phyloP scores from a whole-genome alignment of 2,113 vertebrate genomes.

The Aplodontia rufa region DNA sequence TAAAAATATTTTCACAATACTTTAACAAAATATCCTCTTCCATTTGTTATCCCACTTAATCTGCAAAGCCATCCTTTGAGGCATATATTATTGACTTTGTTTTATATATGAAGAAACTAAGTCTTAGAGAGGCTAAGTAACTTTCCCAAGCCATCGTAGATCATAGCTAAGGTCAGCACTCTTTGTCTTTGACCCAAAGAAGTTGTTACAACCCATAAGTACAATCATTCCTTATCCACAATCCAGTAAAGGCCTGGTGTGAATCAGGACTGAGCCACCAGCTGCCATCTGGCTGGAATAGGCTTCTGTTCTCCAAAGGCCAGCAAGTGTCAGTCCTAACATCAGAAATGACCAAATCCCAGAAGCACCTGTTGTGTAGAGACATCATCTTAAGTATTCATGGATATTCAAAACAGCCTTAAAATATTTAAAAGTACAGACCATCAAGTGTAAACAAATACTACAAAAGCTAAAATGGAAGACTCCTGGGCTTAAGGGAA shows the following conservation, averaged over 20 bases:
- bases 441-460: background rate
- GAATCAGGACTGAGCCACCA: background rate
- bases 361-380: background rate
- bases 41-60: constrained; percentile 5
- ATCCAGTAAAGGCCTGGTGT: background rate
- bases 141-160: background rate
- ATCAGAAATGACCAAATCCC: background rate
- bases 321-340: background rate
- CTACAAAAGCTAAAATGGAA: background rate
- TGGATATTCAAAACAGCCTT: background rate
- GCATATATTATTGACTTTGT: background rate
- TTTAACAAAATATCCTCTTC: constrained; percentile 19
- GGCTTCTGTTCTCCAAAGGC: background rate
- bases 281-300: background rate
- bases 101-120: constrained; percentile 18
- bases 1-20: background rate
- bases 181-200: background rate
- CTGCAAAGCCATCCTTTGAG: background rate
- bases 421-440: background rate
- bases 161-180: background rate
- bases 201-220: background rate
- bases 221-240: background rate
- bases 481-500: background rate
- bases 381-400: background rate
- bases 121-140: background rate